Conservation (phyloP, 23 tunicate species). For the Phallusia fumigata region DNA sequence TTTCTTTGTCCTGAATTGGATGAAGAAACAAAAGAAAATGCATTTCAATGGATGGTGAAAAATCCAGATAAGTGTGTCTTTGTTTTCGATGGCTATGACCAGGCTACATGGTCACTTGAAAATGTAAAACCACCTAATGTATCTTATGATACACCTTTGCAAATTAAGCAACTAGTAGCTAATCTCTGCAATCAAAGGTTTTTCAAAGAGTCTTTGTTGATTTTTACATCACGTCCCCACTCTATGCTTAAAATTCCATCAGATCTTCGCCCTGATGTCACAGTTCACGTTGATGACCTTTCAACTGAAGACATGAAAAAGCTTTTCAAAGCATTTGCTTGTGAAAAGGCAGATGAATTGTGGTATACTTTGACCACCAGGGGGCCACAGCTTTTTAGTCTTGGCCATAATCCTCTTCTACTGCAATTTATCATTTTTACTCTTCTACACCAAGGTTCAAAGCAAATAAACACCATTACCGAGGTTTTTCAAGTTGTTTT, state of each 20-base stretch:
- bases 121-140: not conserved
- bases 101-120: conserved; percentile 24
- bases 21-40: not conserved
- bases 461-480: conserved; percentile 10
- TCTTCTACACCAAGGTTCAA: not conserved
- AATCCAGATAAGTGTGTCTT: conserved; percentile 28
- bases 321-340: conserved; percentile 22
- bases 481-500: conserved; percentile 20
- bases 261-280: conserved; percentile 19
- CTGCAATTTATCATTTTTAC: conserved; percentile 17
- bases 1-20: conserved; percentile 23
- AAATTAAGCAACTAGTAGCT: conserved; percentile 18
- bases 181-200: conserved; percentile 23
- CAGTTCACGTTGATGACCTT: conserved; percentile 16
- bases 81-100: conserved; percentile 42
- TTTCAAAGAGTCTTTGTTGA: conserved; percentile 9
- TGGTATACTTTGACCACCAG: conserved; percentile 21
- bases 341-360: conserved; percentile 7
- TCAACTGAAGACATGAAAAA: not conserved
- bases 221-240: conserved; percentile 39
- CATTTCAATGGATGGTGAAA: conserved; percentile 23
- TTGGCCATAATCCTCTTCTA: conserved; percentile 30
- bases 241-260: conserved; percentile 16
- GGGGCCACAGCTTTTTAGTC: conserved; percentile 30
- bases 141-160: conserved; percentile 11